Base-by-base conservation (phyloP, 2,113 vertebrate species). In the Rhipidura dahli region DNA sequence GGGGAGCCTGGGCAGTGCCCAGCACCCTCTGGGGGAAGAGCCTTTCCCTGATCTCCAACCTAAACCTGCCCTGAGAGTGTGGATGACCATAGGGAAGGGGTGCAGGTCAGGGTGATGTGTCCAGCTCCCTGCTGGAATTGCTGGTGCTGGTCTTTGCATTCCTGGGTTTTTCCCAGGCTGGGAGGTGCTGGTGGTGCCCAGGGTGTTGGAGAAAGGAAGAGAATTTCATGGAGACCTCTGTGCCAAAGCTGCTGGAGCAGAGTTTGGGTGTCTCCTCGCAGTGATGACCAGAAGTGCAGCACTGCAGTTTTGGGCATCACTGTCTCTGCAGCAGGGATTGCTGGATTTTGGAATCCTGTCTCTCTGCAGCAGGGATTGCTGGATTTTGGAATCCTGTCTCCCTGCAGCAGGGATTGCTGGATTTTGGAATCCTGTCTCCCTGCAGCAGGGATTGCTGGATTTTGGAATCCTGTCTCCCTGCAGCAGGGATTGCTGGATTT, bases 41-140 rank as follows among this genome's bases (percentile, higher is more conserved):
- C 17, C 17, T 57, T 24, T 24, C 20, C 56, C 31, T 37, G 5
- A 57, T 2, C 27, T 13, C 66, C 28, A 6, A 0, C 28, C 33
- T 3, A 5, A n/a, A 0, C n/a, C n/a, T n/a, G n/a, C 69, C 78
- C 53, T n/a, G 33, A 40, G 37, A 2, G 31, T 27, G 20, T 2
- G 44, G 57, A 1, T 42, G 45, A 22, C 14, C 31, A 7, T 2
- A 10, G 35, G 35, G 59, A 27, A 60, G 35, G 35, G 27, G 24
- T 12, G 16, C 4, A 6, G 59, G 59, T 18, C 57, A 18, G 4
- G 57, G 24, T 37, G 57, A 37, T 27, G 57, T 9, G 15, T 37
- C 24, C 59, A 60, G 59, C 59, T 60, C 59, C 59, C 59, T 60
- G 59, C 59, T 37, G 57, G 35, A 37, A 35, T 37, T 59, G n/a